Evolutionary conservation across 2,113 vertebrate genomes (phyloP), one percentile per base, ranked within the genome.

Genomic region (Gymnorhina tibicen): DNA sequence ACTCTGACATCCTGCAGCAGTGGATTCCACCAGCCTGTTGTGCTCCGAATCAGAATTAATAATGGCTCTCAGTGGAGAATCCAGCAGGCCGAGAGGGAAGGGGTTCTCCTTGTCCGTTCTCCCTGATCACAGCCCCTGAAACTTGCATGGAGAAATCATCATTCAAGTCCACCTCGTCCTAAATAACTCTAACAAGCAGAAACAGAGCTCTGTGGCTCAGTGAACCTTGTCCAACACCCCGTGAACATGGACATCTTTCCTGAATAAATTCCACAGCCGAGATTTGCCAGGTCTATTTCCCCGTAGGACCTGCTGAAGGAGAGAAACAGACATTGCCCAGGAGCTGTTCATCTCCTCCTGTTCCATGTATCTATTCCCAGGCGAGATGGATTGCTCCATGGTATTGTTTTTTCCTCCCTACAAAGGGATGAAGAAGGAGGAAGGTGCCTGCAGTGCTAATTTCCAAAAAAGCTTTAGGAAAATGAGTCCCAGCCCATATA

Each of bases 401-500:
- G 27, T 1, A 27, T 6, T 50, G 3, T 0, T 17, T 59, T 70
- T 74, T 24, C 16, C 47, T 75, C 16, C 39, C 3, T 47, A 10
- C 27, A 16, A 56, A 44, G 2, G 19, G 21, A 19, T 53, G 16
- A 81, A 78, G 60, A 37, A 67, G n/a, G n/a, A 72, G 19, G 39
- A 79, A 88, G 10, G 2, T 69, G 13, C 22, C 47, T 44, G 27
- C 12, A 35, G 21, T 33, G 28, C 5, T 62, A 22, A 33, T 77
- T 86, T 84, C 42, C 50, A 50, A 46, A 77, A 37, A 33, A 70
- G 3, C 7, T 50, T 83, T n/a, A n/a, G 13, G 13, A 39, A n/a
- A 49, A 88, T 0, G 4, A 66, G 4, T 9, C 37, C 32, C 6
- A 56, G 17, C 2, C 21, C 42, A 35, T 10, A 2, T 39, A 50